Conservation (phyloP, 1,140 invertebrate genomes). For the Epicauta chinensis region DNA sequence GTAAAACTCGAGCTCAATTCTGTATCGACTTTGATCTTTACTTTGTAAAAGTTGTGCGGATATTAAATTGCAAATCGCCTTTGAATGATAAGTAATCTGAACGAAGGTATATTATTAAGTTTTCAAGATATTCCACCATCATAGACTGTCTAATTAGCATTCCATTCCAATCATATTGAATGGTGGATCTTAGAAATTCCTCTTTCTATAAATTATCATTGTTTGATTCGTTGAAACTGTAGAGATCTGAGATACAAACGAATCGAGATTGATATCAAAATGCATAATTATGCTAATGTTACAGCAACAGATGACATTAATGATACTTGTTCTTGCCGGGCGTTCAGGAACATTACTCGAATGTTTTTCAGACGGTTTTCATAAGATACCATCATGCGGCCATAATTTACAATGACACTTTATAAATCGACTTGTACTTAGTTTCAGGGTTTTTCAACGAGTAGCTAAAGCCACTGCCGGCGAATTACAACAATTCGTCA, state of each 20-base stretch:
- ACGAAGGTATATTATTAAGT: conserved; percentile 16
- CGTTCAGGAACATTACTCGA: conserved; percentile 12
- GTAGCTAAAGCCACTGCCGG: too few relatives aligned
- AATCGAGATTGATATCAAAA: conserved; percentile 18
- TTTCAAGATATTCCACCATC: conserved; percentile 19
- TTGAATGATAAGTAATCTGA: conserved; percentile 20
- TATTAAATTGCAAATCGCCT: conserved; percentile 33
- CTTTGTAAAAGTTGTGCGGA: conserved; percentile 22
- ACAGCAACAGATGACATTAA: conserved; percentile 30
- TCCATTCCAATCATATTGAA: conserved; percentile 23
- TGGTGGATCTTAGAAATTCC: conserved; percentile 27
- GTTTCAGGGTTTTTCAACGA: too few relatives aligned
- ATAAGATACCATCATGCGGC: conserved; percentile 5
- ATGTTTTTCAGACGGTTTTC: conserved; percentile 16
- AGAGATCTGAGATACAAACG: neutral
- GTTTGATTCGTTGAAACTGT: conserved; percentile 3
- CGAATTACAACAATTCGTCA: too few relatives aligned
- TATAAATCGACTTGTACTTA: conserved; percentile 2
- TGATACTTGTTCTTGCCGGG: conserved; percentile 25
- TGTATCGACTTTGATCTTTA: conserved; percentile 13
- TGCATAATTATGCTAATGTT: conserved; percentile 29
- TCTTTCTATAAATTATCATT: conserved; percentile 22
- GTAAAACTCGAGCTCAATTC: too few relatives aligned
- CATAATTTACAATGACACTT: conserved; percentile 14
- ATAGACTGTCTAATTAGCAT: conserved; percentile 33